Base-by-base conservation (phyloP, 1,140 invertebrate species). In the Anadara kagoshimensis region DNA sequence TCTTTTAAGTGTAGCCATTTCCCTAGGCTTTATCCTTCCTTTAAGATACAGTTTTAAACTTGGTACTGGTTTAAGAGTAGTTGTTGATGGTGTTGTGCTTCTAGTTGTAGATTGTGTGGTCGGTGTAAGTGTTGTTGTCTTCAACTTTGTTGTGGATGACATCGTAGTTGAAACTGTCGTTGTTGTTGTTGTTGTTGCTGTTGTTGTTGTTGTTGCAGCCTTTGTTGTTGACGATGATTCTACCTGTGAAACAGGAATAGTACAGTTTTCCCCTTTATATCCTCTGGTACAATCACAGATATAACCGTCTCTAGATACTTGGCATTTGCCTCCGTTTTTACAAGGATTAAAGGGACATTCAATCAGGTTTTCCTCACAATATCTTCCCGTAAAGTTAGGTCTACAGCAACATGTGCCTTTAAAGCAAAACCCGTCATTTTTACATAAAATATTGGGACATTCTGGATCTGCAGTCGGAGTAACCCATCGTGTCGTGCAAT, bases 351-450 rank as follows among this genome's bases (percentile, higher is more conserved):
- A 41, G 51, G 41, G 24, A 49, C 72, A 74, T 3, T 24, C 41
- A 2, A 74, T 29, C 24, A 62, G 24, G 56, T 63, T 45, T n/a
- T 51, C 53, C 54, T 74, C 59, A 64, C 72, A 74, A 43, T 69
- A 74, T 51, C 51, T 62, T 10, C 72, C 72, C 5, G 58, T 74
- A 29, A 41, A 74, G 36, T 61, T 61, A 16, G 49, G 26, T 20
- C 65, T 36, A 58, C 72, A 74, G 57, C 72, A 74, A 47, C 72
- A 74, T 22, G 45, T 57, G 10, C 59, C 41, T 26, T 74, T 69
- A 43, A 58, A 74, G 22, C 72, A 74, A n/a, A 62, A 44, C 1
- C 72, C 72, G 44, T 74, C 72, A 47, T 74, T 74, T 51, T 74
- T 74, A 64, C 72, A 74, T 18, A 49, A 20, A 36, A 74, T 22